These are phyloP conservation scores for Eleginops maclovinus DNA, from an alignment of 2,113 vertebrate species.

Conservation along the genomic window DNA sequence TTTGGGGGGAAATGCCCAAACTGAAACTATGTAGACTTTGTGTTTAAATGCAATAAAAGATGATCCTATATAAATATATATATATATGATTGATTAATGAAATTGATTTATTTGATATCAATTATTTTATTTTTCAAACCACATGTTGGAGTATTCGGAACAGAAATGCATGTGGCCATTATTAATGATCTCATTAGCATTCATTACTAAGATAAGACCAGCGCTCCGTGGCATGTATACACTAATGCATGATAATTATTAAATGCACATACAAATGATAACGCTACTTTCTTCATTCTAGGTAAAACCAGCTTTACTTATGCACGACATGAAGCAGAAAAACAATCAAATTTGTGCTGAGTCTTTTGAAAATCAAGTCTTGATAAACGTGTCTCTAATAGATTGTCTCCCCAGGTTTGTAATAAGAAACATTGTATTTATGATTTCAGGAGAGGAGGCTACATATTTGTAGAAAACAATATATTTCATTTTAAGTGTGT, in stretches of 20 bases:
- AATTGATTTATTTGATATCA: too few species aligned
- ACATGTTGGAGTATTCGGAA: conserved; percentile 5
- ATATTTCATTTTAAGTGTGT: too few species aligned
- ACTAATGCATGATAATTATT: too few species aligned
- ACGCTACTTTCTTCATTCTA: not conserved
- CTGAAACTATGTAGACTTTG: too few species aligned
- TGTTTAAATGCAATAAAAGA: too few species aligned
- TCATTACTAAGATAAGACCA: conserved; percentile 46
- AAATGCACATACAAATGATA: too few species aligned
- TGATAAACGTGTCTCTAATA: not conserved
- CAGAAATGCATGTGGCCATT: conserved; percentile 18
- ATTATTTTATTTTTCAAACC: not conserved
- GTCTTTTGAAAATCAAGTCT: not conserved
- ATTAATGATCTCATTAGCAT: conserved; percentile 46
- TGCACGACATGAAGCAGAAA: not conserved
- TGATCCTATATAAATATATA: too few species aligned
- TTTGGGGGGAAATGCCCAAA: not conserved
- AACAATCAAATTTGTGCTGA: conserved; percentile 16
- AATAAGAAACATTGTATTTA: not conserved
- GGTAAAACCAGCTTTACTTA: conserved; percentile 25
- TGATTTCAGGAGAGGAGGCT: not conserved
- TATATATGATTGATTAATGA: too few species aligned
- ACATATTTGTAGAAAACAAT: too few species aligned
- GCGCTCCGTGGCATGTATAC: conserved; percentile 13
- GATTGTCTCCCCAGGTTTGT: not conserved